Base-by-base conservation (phyloP, 2,797 vertebrate species). In the Myripristis murdjan region DNA sequence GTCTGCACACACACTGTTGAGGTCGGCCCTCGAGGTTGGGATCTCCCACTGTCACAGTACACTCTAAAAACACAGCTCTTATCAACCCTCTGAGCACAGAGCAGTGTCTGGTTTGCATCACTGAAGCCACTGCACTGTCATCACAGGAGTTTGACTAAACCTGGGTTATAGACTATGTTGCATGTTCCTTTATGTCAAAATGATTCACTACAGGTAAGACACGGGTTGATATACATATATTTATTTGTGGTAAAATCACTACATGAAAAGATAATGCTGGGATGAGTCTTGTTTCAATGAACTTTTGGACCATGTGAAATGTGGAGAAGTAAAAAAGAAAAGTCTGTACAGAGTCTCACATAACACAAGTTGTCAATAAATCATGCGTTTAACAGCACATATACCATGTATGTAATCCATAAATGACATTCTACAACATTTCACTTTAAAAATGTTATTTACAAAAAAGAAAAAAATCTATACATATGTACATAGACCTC, bases 401-500 rank as follows among this genome's bases (percentile, higher is more conserved):
- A 68, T 39, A 53, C 44, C 71, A n/a, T n/a, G n/a, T 6, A 69
- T 14, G 49, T 55, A 16, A 53, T 75, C 62, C 28, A 47, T 35
- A 28, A 73, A 67, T 48, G 51, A 59, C 57, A 70, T 39, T 56
- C 57, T 61, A 74, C 44, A 47, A 64, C 78, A 83, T 68, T 66
- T 33, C n/a, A 49, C 65, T 70, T 55, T 31, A 61, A 46, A 67
- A 47, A 14, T 39, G 44, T 39, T 81, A 87, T 91, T 83, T 90
- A 93, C 85, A 92, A 58, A 75, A 60, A 52, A 14, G 53, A 52
- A 37, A 62, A 65, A 77, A 71, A 55, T 75, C 78, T 92, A 54
- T 91, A 94, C 86, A 93, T 82, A 72, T 94, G 64, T 89, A 91
- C 86, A 92, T 15, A 62, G 57, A 35, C 44, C 10, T 26, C 28